Base-by-base conservation (phyloP, 2,888 invertebrate genomes). In the Poecilobothrus nobilitatus region DNA sequence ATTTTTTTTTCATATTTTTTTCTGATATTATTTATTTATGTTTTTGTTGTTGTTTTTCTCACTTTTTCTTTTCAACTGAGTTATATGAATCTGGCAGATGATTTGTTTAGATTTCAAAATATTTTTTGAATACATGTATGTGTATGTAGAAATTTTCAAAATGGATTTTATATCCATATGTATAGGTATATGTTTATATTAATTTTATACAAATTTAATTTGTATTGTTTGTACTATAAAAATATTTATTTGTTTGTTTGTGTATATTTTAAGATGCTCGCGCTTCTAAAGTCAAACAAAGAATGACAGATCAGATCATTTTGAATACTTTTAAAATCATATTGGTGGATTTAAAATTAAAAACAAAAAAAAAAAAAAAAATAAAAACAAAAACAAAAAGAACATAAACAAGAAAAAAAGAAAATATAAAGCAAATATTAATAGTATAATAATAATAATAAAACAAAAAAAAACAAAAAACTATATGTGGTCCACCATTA, bases 401-500 rank as follows among this genome's bases (percentile, higher is more conserved):
- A n/a, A n/a, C n/a, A n/a, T n/a, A n/a, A n/a, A n/a, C n/a, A n/a
- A n/a, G 20, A 34, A n/a, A 34, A 15, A 4, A 34, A 61, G 6
- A 27, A 21, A 44, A 22, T 66, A 53, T 66, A 21, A 10, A 33
- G 18, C 18, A 66, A 33, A 33, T 53, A 18, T 22, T 41, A 41
- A 61, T 34, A 7, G 27, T 9, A 18, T n/a, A 27, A 27, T 37
- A 22, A 37, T 37, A 37, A 37, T 37, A 37, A 12, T 5, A 37
- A 22, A 27, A 37, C 66, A 22, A 69, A 69, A 68, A 71, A 69
- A 67, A 70, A 69, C 65, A 67, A 20, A 70, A 71, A 70, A 71
- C 75, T 70, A 71, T 76, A 72, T 72, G 74, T 72, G 73, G 74
- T 74, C 76, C 71, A 78, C 79, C 79, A 80, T 78, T 76, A 75